Conservation (phyloP, 2,113 vertebrate species). For the Prietella phreatophila region DNA sequence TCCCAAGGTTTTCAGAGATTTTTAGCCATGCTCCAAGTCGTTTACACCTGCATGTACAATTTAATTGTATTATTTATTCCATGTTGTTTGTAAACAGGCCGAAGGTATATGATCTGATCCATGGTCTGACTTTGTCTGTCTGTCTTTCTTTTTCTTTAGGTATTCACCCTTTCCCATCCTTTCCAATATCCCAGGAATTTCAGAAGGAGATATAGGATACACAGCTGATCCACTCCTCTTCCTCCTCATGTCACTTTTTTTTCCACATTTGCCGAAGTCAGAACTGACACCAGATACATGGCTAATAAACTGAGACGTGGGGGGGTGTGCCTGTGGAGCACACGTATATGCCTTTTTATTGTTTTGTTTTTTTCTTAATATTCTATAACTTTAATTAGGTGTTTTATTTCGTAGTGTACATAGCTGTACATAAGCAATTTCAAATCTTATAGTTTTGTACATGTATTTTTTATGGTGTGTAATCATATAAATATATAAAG, state of each 20-base stretch:
- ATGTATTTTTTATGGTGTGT: slow-evolving; percentile 83
- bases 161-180: slow-evolving; percentile 34
- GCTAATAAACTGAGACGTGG: background rate
- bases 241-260: background rate
- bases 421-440: slow-evolving; percentile 79
- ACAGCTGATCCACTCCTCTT: slow-evolving; percentile 6
- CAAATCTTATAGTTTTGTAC: slow-evolving; percentile 85
- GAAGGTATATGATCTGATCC: background rate
- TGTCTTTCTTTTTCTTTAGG: slow-evolving; percentile 26
- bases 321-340: background rate
- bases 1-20: background rate
- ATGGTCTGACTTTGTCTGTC: slow-evolving; percentile 14
- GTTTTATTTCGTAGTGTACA: slow-evolving; percentile 70
- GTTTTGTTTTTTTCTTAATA: slow-evolving; percentile 54
- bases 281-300: slow-evolving; percentile 31
- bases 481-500: slow-evolving; percentile 44
- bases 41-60: background rate
- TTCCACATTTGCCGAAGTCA: slow-evolving; percentile 2
- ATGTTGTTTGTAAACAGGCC: background rate
- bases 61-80: background rate
- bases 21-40: background rate
- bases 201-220: slow-evolving; percentile 25
- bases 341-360: slow-evolving; percentile 18
- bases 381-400: slow-evolving; percentile 62
- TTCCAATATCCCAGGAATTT: background rate